These are phyloP conservation scores for Diachasma alloeum DNA, from an alignment of 1,140 invertebrate genomes.

Conservation along the genomic window DNA sequence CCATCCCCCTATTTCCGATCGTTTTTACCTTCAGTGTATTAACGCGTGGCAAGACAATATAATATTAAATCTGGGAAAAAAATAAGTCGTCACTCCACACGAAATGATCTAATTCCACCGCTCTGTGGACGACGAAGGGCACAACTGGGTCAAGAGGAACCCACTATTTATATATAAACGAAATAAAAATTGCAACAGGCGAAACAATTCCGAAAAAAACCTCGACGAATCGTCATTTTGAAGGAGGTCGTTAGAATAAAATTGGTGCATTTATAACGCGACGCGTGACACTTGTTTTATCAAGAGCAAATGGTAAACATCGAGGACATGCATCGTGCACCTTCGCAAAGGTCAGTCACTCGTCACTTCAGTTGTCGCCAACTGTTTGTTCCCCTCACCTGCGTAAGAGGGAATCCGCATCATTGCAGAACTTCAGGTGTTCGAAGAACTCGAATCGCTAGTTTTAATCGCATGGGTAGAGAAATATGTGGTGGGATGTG, in stretches of 20 bases:
- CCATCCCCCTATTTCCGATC: too few species aligned
- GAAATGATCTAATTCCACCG: neutral
- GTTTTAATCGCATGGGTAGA: neutral
- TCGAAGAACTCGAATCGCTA: neutral
- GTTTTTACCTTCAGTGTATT: too few species aligned
- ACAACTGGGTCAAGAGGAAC: neutral
- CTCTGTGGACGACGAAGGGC: neutral
- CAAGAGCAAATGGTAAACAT: too few species aligned
- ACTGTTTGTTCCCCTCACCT: neutral
- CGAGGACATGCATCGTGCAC: too few species aligned
- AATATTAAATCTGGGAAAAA: neutral
- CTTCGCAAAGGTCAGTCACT: constrained; percentile 37
- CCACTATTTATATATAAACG: neutral
- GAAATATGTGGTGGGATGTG: neutral
- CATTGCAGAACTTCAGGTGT: neutral
- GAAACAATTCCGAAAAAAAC: neutral
- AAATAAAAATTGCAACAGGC: neutral
- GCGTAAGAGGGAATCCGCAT: neutral
- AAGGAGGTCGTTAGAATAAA: neutral
- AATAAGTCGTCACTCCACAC: neutral
- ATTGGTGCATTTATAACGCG: neutral
- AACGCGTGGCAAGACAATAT: too few species aligned
- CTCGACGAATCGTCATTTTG: neutral
- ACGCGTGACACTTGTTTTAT: too few species aligned
- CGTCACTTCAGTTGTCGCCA: neutral